Percentiles rank a stretch among this genome's conserved stretches.
These are phyloP conservation scores for Sturnus vulgaris DNA, from an alignment of 2,113 vertebrate genomes.

Conservation along the genomic window DNA sequence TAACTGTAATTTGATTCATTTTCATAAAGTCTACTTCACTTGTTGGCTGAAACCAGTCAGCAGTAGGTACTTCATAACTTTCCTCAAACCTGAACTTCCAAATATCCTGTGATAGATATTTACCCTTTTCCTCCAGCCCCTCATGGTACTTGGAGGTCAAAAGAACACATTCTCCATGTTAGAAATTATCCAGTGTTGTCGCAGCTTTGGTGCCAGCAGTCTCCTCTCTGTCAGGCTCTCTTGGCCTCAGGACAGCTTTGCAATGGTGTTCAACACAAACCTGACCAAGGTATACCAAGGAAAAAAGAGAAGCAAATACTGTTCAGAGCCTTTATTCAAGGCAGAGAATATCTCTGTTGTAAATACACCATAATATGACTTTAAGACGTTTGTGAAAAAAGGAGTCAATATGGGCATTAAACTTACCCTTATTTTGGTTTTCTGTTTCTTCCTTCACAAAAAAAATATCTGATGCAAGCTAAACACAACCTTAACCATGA, in stretches of 20 bases:
- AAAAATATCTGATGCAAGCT: fast-evolving
- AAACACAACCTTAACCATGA: background rate
- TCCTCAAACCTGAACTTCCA: background rate
- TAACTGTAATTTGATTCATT: background rate
- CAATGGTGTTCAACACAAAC: background rate
- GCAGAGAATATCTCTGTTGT: background rate
- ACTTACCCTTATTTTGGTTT: background rate
- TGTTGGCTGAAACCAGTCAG: background rate
- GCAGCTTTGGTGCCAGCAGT: background rate
- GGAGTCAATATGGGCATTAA: background rate
- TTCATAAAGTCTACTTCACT: background rate
- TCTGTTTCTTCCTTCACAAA: background rate
- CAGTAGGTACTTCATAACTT: background rate
- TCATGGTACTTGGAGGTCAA: background rate
- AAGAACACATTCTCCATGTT: background rate
- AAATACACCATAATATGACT: background rate
- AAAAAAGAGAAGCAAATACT: constrained; percentile 6
- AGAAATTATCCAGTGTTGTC: background rate
- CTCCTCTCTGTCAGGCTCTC: background rate
- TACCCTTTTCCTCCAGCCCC: background rate
- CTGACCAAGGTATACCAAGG: background rate
- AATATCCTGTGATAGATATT: background rate
- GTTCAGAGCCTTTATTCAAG: background rate
- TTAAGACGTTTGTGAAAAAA: background rate
- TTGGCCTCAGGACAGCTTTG: background rate